phyloP scores from a whole-genome alignment of 2,113 vertebrate species.

The Porphyrio hochstetteri region DNA sequence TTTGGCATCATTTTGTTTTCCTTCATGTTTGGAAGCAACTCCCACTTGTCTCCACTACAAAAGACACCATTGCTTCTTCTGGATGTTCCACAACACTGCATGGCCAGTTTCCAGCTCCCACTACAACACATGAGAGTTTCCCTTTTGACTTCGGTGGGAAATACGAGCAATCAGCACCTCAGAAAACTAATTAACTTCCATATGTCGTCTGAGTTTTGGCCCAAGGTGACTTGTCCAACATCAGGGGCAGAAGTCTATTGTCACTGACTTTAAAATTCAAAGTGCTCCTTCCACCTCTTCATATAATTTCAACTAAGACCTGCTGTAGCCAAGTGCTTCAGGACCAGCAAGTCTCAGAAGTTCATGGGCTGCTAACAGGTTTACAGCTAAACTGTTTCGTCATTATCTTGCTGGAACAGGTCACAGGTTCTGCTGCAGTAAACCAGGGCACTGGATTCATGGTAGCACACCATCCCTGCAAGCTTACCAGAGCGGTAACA shows the following conservation, averaged over 20 bases:
- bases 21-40: constrained; percentile 40
- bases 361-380: not conserved
- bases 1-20: constrained; percentile 15
- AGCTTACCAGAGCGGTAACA: not conserved
- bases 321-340: not conserved
- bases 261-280: not conserved
- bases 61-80: constrained; percentile 1
- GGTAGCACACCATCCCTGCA: not conserved
- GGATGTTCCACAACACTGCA: not conserved
- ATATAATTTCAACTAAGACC: not conserved
- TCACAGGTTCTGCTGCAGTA: not conserved
- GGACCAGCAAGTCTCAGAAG: not conserved
- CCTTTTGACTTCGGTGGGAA: constrained; percentile 8
- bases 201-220: constrained; percentile 17
- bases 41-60: constrained; percentile 41
- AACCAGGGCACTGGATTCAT: not conserved
- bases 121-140: not conserved
- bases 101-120: constrained; percentile 33
- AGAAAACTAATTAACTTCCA: constrained; percentile 51
- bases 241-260: not conserved
- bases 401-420: not conserved
- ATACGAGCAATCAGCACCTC: constrained; percentile 16
- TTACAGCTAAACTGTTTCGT: not conserved
- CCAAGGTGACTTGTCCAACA: constrained; percentile 11
- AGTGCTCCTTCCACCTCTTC: not conserved